Evolutionary conservation across 2,797 vertebrate genomes (phyloP).

Genomic region (Mastacembelus armatus): DNA sequence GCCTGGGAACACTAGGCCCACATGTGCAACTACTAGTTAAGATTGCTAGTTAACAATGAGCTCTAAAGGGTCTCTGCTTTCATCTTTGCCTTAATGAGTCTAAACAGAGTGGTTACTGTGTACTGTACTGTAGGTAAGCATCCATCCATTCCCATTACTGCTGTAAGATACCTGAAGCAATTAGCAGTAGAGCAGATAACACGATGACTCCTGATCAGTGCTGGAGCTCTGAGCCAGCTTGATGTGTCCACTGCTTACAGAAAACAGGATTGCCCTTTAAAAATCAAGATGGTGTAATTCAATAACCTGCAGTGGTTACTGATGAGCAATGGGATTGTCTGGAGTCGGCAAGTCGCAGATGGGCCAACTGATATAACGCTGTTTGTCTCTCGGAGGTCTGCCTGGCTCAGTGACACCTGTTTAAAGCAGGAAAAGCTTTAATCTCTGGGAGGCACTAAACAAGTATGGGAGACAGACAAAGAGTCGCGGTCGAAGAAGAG

Average conservation of each 20-base stretch:
- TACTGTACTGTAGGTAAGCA: conserved; percentile 37
- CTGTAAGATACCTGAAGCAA: conserved; percentile 69
- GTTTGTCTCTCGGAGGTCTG: conserved; percentile 80
- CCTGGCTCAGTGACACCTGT: conserved; percentile 85
- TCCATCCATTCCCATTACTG: conserved; percentile 62
- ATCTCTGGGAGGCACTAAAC: conserved; percentile 81
- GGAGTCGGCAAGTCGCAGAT: conserved; percentile 85
- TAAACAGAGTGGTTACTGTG: conserved; percentile 33
- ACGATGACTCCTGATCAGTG: conserved; percentile 71
- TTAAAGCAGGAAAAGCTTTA: conserved; percentile 84
- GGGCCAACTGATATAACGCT: conserved; percentile 80
- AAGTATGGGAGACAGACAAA: conserved; percentile 75
- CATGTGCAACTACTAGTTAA: conserved; percentile 52
- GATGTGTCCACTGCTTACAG: conserved; percentile 80
- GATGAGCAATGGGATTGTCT: conserved; percentile 86
- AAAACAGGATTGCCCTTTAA: conserved; percentile 87
- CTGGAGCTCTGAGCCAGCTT: conserved; percentile 62
- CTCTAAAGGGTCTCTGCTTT: conserved; percentile 54
- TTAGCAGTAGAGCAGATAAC: conserved; percentile 68
- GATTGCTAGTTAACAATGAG: conserved; percentile 49
- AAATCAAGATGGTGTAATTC: conserved; percentile 87
- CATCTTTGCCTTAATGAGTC: conserved; percentile 36
- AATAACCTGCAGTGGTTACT: conserved; percentile 86
- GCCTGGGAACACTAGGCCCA: conserved; percentile 55
- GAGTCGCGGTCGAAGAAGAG: conserved; percentile 69